These are phyloP conservation scores for Aphelinus atriplicis DNA, from an alignment of 1,140 invertebrate genomes.

Conservation along the genomic window DNA sequence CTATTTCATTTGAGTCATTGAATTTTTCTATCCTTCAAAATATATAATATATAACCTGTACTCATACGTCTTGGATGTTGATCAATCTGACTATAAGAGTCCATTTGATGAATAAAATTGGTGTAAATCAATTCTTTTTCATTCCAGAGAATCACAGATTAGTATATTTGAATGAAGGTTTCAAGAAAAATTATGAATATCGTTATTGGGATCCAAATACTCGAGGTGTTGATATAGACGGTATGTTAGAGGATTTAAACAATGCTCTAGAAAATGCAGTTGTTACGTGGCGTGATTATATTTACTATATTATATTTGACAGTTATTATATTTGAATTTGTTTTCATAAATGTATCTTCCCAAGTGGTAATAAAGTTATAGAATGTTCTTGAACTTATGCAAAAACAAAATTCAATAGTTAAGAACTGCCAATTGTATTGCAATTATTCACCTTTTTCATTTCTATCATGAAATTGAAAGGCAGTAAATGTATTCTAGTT, in stretches of 20 bases:
- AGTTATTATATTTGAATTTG: constrained; percentile 59
- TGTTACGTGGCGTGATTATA: constrained; percentile 94
- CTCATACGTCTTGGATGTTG: too few relatives aligned
- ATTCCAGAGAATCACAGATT: constrained; percentile 87
- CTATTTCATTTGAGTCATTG: too few relatives aligned
- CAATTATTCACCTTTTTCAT: background rate
- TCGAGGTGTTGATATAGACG: constrained; percentile 84
- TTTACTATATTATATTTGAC: constrained; percentile 99
- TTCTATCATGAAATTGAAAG: background rate
- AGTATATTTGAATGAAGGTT: constrained; percentile 89
- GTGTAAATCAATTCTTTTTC: background rate
- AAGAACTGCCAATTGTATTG: constrained; percentile 10
- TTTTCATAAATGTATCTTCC: constrained; percentile 42
- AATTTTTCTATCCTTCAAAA: too few relatives aligned
- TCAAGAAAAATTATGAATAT: constrained; percentile 83
- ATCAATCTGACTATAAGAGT: too few relatives aligned
- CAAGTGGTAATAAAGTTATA: constrained; percentile 23
- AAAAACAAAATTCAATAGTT: background rate
- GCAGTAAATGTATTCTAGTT: background rate
- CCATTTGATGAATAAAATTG: too few relatives aligned
- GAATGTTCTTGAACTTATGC: constrained; percentile 10
- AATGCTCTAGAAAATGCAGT: constrained; percentile 88
- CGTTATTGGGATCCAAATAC: constrained; percentile 91
- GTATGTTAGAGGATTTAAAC: constrained; percentile 82
- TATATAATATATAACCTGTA: too few relatives aligned